phyloP scores from a whole-genome alignment of 1,140 invertebrate species.

The Macrobrachium nipponense region DNA sequence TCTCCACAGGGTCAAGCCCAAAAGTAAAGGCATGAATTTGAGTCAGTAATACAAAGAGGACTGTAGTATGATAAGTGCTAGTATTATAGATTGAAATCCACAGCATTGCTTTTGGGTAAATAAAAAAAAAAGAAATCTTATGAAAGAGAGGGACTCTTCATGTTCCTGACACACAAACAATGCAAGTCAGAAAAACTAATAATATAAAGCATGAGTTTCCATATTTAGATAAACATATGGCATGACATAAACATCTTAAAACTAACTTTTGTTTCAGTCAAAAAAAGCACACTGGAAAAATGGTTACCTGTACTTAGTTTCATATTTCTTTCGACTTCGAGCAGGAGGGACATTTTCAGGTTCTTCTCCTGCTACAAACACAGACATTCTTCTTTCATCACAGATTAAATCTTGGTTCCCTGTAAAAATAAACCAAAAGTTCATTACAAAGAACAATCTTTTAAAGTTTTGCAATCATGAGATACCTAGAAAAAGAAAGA shows the following conservation, averaged over 20 bases:
- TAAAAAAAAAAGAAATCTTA: no score
- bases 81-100: no score
- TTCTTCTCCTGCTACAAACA: slow-evolving; percentile 43
- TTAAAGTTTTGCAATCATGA: no score
- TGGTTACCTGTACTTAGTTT: slow-evolving; percentile 53
- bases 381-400: slow-evolving; percentile 32
- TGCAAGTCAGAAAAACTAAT: no score
- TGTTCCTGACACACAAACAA: no score
- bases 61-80: no score
- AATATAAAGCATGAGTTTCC: neutral
- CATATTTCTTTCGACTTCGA: slow-evolving; percentile 45
- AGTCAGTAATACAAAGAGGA: no score
- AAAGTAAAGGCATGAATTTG: no score
- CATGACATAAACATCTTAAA: neutral
- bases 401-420: neutral
- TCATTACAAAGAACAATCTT: neutral
- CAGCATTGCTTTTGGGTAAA: no score
- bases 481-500: no score
- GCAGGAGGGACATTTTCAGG: slow-evolving; percentile 29
- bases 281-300: neutral
- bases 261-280: neutral
- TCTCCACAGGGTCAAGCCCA: no score
- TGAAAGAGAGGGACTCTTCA: no score
- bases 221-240: neutral
- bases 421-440: neutral